These are phyloP conservation scores for Sitophilus oryzae DNA, from an alignment of 1,140 invertebrate species.

Conservation along the genomic window DNA sequence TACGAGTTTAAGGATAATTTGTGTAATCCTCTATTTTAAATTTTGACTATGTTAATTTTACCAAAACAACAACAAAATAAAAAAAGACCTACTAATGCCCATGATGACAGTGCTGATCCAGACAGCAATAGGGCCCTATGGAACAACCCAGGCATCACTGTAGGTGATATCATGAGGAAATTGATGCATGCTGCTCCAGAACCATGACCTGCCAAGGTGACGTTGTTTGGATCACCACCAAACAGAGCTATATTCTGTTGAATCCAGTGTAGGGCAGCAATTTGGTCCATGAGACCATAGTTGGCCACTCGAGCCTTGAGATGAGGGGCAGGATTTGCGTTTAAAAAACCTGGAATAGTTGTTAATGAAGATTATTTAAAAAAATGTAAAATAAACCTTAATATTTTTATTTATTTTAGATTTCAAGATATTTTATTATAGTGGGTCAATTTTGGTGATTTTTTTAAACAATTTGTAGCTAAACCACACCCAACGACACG, in stretches of 20 bases:
- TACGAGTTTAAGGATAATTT: too few species aligned
- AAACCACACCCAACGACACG: too few species aligned
- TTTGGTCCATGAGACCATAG: constrained; percentile 91
- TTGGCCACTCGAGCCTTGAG: constrained; percentile 78
- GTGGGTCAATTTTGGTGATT: too few species aligned
- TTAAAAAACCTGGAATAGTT: constrained; percentile 74
- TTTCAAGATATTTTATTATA: too few species aligned
- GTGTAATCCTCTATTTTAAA: too few species aligned
- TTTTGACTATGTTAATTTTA: too few species aligned
- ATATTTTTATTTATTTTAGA: too few species aligned
- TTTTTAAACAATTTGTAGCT: too few species aligned
- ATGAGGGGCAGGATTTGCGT: constrained; percentile 74
- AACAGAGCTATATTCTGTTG: constrained; percentile 88
- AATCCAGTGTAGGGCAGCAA: constrained; percentile 85
- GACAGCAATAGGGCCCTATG: constrained; percentile 85
- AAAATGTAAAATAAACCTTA: too few species aligned
- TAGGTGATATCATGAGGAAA: constrained; percentile 89
- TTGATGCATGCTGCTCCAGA: constrained; percentile 93
- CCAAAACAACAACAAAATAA: too few species aligned
- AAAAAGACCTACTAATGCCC: constrained; percentile 70
- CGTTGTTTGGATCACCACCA: constrained; percentile 80
- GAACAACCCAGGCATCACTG: constrained; percentile 84
- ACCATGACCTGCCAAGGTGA: constrained; percentile 89
- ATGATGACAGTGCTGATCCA: constrained; percentile 87
- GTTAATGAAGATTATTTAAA: too few species aligned